Evolutionary conservation across 2,797 vertebrate species (phyloP).

Genomic region (Tamandua tetradactyla): DNA sequence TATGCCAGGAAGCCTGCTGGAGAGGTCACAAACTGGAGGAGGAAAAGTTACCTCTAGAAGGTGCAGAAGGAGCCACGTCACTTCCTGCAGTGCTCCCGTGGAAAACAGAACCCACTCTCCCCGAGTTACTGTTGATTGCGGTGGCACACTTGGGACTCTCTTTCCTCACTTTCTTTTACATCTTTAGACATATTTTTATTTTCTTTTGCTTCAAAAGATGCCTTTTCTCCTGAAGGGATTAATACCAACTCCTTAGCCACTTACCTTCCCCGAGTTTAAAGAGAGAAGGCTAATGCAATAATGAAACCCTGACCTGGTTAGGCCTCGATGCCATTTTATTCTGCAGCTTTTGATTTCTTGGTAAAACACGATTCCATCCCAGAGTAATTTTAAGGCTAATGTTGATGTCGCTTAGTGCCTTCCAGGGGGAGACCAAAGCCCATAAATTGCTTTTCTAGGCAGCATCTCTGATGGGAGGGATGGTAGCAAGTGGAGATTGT

Average conservation of each 20-base stretch:
- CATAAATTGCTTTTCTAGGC: constrained; percentile 65
- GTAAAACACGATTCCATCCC: constrained; percentile 76
- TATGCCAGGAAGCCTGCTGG: constrained; percentile 54
- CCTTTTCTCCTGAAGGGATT: constrained; percentile 55
- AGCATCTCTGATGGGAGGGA: constrained; percentile 55
- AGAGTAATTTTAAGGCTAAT: constrained; percentile 78
- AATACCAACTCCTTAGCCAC: constrained; percentile 72
- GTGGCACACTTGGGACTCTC: constrained; percentile 66
- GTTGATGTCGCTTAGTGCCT: constrained; percentile 68
- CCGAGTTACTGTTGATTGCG: constrained; percentile 75
- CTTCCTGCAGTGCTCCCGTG: constrained; percentile 71
- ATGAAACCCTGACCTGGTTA: constrained; percentile 81
- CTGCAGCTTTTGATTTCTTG: constrained; percentile 80
- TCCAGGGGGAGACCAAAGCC: not conserved
- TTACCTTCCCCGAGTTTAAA: constrained; percentile 79
- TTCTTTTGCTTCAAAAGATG: constrained; percentile 66
- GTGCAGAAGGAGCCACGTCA: constrained; percentile 73
- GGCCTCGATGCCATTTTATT: constrained; percentile 71
- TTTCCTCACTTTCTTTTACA: constrained; percentile 29
- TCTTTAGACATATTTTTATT: not conserved
- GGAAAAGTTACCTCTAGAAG: constrained; percentile 77
- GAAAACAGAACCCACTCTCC: constrained; percentile 61
- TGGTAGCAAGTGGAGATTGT: constrained; percentile 39
- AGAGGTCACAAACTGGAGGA: constrained; percentile 69
- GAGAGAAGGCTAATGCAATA: constrained; percentile 81